Evolutionary conservation across 2,888 invertebrate species (phyloP).

Genomic region (Apotomis capreana): DNA sequence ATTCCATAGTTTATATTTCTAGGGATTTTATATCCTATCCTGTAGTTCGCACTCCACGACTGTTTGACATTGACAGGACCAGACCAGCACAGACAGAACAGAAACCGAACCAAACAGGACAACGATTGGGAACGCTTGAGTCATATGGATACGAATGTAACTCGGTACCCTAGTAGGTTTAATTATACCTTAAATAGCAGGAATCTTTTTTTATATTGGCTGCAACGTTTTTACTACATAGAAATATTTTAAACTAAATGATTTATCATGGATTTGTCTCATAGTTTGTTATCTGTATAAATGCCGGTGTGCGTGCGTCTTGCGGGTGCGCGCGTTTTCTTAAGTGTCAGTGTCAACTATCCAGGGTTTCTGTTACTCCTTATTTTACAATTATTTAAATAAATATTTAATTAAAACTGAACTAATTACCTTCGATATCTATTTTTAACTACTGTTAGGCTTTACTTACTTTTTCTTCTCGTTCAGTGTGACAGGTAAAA

Average conservation of each 20-base stretch:
- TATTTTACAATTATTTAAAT: slow-evolving; percentile 10
- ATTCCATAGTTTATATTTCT: slow-evolving; percentile 12
- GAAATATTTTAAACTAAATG: no score
- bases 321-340: slow-evolving; percentile 36
- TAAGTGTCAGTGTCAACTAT: slow-evolving; percentile 31
- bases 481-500: slow-evolving; percentile 7
- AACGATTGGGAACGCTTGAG: background rate
- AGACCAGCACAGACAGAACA: background rate
- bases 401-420: slow-evolving; percentile 20
- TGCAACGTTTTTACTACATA: background rate
- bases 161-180: background rate
- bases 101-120: no score
- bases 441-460: background rate
- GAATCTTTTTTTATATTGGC: background rate
- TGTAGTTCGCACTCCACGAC: slow-evolving; percentile 14
- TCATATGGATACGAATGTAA: background rate
- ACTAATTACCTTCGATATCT: slow-evolving; percentile 2
- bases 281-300: slow-evolving; percentile 14
- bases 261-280: no score
- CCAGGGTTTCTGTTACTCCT: background rate
- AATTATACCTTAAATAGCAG: slow-evolving; percentile 10
- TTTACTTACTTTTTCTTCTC: background rate
- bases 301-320: slow-evolving; percentile 5
- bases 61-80: slow-evolving; percentile 27
- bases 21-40: slow-evolving; percentile 15